Evolutionary conservation across 2,888 invertebrate species (phyloP), one percentile per base, ranked within the genome.

Genomic region (Tipula unca): DNA sequence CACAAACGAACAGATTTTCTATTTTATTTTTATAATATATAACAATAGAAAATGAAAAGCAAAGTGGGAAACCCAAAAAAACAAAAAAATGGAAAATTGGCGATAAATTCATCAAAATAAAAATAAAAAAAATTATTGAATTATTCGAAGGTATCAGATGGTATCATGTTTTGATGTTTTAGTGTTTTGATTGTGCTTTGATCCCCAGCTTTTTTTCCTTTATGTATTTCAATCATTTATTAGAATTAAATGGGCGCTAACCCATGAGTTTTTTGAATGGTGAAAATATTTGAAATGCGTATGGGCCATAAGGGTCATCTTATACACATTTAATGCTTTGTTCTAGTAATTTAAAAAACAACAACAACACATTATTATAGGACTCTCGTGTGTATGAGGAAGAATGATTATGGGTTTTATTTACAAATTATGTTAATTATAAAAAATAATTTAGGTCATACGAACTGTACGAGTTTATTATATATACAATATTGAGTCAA

Each of bases 111-210:
- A 69, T 69, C 69, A 69, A 69, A 69, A 69, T 10, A 25, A 69
- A 69, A 69, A n/a, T n/a, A n/a, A n/a, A 69, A 25, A 69, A 25
- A 69, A 25, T 69, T 69, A 69, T 69, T 69, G 25, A 69, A 69
- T 69, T 69, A 69, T 69, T 69, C 25, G 69, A 69, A 69, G 69
- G 69, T 69, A 69, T 69, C 69, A 69, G 69, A 69, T 69, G 69
- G 25, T 69, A 69, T 69, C 69, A 69, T 69, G 69, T 69, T 69
- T 69, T 69, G 69, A 69, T 69, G 69, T 69, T 69, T 69, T 25
- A 69, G 69, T 69, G 25, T 69, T 69, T 69, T 69, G 69, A 69
- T 69, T 69, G n/a, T n/a, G 69, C 69, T 69, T 25, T 69, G 25
- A 20, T 25, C 25, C 10, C 69, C 10, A 69, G 10, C 10, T 25